Percentiles rank a stretch among this genome's conserved stretches.
phyloP scores from a whole-genome alignment of 64 coral and sea anemone species.

The Dendrophyllia cribrosa region DNA sequence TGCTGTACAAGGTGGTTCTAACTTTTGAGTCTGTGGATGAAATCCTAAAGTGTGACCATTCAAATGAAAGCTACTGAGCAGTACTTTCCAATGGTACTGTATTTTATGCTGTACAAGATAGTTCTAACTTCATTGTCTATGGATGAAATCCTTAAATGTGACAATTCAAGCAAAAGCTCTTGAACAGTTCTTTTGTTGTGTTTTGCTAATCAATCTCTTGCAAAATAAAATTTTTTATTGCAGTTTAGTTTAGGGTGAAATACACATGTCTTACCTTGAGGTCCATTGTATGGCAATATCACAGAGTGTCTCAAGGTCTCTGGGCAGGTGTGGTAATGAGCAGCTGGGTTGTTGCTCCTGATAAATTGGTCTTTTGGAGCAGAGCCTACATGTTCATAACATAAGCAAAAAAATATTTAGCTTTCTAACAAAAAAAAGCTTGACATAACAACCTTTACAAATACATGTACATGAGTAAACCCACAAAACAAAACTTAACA shows the following conservation, averaged over 20 bases:
- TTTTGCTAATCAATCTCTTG: neutral
- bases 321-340: constrained; percentile 84
- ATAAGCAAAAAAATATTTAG: neutral
- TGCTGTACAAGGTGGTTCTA: too few species aligned
- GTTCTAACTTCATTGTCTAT: too few species aligned
- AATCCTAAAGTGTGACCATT: too few species aligned
- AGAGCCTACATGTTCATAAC: constrained; percentile 15
- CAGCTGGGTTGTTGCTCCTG: constrained; percentile 87
- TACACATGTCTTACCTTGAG: constrained; percentile 52
- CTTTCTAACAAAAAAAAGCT: neutral
- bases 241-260: neutral
- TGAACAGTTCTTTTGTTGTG: too few species aligned
- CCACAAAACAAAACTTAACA: too few species aligned
- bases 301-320: constrained; percentile 91
- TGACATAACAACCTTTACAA: neutral
- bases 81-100: too few species aligned
- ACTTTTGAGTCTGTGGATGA: too few species aligned
- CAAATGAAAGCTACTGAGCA: too few species aligned
- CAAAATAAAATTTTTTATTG: neutral
- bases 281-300: constrained; percentile 89
- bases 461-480: too few species aligned
- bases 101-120: too few species aligned
- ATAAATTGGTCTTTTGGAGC: constrained; percentile 87
- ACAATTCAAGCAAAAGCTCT: too few species aligned
- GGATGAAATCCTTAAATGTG: too few species aligned